These are phyloP conservation scores for Rhegmatorhina hoffmannsi DNA, from an alignment of 2,113 vertebrate species.

Conservation along the genomic window DNA sequence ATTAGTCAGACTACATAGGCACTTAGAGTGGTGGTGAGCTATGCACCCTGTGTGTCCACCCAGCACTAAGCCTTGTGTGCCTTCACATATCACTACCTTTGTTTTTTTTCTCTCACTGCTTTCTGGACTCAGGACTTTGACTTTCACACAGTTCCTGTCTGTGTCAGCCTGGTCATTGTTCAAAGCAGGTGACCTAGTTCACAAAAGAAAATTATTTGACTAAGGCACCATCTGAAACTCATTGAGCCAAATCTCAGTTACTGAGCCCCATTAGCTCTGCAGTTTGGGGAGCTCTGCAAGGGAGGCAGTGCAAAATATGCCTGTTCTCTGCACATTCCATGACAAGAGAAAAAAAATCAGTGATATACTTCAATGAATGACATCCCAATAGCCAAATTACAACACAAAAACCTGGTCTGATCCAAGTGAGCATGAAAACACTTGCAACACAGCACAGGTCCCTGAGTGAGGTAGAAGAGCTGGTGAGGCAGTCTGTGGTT, in stretches of 20 bases:
- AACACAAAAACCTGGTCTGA: not conserved
- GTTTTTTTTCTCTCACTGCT: not conserved
- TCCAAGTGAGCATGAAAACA: not conserved
- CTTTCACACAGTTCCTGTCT: rapidly evolving
- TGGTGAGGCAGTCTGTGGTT: not conserved
- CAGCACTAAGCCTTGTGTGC: not conserved
- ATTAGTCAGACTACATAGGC: conserved; percentile 67
- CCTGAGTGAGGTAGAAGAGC: not conserved
- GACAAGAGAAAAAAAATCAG: not conserved
- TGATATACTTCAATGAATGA: not conserved
- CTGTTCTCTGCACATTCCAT: rapidly evolving
- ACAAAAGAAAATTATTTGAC: not conserved
- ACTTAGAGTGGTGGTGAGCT: conserved; percentile 24
- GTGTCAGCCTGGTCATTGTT: not conserved
- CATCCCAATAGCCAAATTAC: not conserved
- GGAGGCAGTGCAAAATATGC: not conserved
- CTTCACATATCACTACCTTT: not conserved
- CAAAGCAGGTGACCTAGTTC: not conserved
- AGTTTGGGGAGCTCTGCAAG: not conserved
- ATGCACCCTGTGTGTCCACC: not conserved
- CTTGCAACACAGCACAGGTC: not conserved
- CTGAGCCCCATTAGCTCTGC: not conserved
- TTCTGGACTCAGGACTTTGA: not conserved
- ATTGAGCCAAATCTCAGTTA: not conserved
- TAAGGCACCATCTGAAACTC: not conserved